Base-by-base conservation (phyloP, 2,797 vertebrate genomes). In the Neomorphus geoffroyi region DNA sequence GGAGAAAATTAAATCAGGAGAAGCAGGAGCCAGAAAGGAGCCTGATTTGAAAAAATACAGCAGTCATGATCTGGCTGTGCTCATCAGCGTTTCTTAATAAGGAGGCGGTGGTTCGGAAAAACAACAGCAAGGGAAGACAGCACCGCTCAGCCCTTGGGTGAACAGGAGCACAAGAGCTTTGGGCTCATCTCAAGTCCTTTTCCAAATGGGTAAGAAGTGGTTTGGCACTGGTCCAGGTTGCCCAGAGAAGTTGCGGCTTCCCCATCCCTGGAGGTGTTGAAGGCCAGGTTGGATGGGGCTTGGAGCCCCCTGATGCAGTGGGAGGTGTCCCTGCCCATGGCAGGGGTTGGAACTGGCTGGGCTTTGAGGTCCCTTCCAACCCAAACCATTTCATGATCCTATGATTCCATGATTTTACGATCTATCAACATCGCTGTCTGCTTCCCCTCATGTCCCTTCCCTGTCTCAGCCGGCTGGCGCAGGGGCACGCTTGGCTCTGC, bases 381-480 rank as follows among this genome's bases (percentile, higher is more conserved):
- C 39, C 39, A 41, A 41, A 41, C 14, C 39, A 41, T 41, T 41
- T 10, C 39, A 14, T 41, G 39, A 41, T 10, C n/a, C n/a, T n/a
- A n/a, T n/a, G n/a, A 41, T 41, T 41, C 39, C 39, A 41, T 41
- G 39, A 41, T 41, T 41, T 14, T 14, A 41, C 2, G n/a, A 62
- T 73, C 60, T 41, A 27, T 33, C 1, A 7, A 7, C 2, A 0
- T 4, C 1, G 2, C 72, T 26, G 24, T 71, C n/a, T 5, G 14
- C 65, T 46, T 19, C 39, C 33, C 45, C 58, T 12, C 14, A 1
- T 13, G 45, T 48, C 74, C 56, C 48, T 35, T n/a, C 48, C 50
- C n/a, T 1, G 0, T 10, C 35, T 18, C 39, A 2, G 28, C n/a
- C 1, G 39, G 39, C 39, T 23, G 28, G 37, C 2, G 0, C 24